Conservation (phyloP, 2,113 vertebrate species). For the Platichthys flesus region DNA sequence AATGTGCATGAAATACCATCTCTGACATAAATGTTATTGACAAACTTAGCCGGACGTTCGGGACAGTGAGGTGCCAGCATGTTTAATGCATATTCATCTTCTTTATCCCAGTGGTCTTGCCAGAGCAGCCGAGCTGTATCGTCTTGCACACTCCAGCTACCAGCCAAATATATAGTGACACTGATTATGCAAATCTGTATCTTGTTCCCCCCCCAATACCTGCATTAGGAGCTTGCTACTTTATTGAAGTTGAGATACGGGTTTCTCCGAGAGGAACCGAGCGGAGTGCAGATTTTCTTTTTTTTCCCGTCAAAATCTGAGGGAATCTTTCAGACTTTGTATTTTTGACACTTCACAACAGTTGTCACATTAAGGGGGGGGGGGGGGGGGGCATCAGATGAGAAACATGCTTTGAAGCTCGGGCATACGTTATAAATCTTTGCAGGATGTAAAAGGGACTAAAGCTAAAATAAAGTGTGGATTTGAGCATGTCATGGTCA, state of each 20-base stretch:
- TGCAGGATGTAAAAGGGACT: slow-evolving; percentile 66
- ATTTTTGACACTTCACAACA: slow-evolving; percentile 69
- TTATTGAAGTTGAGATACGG: slow-evolving; percentile 81
- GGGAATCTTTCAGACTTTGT: slow-evolving; percentile 73
- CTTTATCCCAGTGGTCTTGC: slow-evolving; percentile 77
- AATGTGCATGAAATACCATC: slow-evolving; percentile 79
- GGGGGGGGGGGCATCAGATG: slow-evolving; percentile 65
- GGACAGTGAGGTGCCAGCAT: slow-evolving; percentile 76
- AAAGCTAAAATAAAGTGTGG: slow-evolving; percentile 55
- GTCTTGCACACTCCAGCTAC: slow-evolving; percentile 81
- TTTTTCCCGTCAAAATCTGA: slow-evolving; percentile 62
- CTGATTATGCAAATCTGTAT: slow-evolving; percentile 88
- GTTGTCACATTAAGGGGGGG: slow-evolving; percentile 71
- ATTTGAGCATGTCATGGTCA: slow-evolving; percentile 41
- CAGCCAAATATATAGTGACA: slow-evolving; percentile 87
- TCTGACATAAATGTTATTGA: slow-evolving; percentile 82
- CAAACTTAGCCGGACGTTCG: slow-evolving; percentile 84
- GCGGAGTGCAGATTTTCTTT: slow-evolving; percentile 52
- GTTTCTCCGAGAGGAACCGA: slow-evolving; percentile 54
- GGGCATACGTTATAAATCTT: slow-evolving; percentile 60
- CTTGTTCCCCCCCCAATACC: slow-evolving; percentile 80
- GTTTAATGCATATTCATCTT: slow-evolving; percentile 83
- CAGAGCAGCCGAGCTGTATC: slow-evolving; percentile 77
- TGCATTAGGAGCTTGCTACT: slow-evolving; percentile 78
- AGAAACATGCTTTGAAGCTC: slow-evolving; percentile 73